phyloP scores from a whole-genome alignment of 2,797 vertebrate species.

The Gymnothorax reevesii region DNA sequence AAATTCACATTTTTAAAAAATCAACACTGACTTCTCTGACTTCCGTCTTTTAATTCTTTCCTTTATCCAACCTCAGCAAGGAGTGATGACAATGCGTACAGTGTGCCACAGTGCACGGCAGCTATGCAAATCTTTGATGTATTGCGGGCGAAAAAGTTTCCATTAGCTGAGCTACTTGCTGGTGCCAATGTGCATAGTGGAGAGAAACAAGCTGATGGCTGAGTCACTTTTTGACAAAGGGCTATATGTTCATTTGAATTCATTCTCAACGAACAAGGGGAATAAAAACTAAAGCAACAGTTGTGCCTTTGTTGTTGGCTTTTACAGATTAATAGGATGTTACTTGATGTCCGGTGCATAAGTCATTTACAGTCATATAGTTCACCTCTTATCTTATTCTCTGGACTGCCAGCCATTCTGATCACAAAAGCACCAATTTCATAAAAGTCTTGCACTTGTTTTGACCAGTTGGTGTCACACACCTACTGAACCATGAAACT shows the following conservation, averaged over 20 bases:
- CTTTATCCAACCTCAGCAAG: neutral
- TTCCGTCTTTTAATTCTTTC: neutral
- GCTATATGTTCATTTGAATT: neutral
- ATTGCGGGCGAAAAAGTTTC: neutral
- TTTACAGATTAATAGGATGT: neutral
- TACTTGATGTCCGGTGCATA: neutral
- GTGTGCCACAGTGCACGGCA: neutral
- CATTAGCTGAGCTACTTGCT: neutral
- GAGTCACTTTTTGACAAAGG: neutral
- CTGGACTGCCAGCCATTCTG: neutral
- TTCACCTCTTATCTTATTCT: neutral
- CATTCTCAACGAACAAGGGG: neutral
- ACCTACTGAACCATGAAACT: too few relatives aligned
- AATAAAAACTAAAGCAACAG: neutral
- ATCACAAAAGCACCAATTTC: neutral
- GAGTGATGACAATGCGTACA: neutral
- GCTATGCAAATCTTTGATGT: neutral
- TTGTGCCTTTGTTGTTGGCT: neutral
- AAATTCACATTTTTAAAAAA: neutral
- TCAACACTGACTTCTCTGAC: neutral
- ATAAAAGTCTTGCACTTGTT: too few relatives aligned
- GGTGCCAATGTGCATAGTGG: neutral
- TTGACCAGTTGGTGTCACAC: too few relatives aligned
- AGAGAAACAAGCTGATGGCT: neutral
- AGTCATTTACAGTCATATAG: neutral